Evolutionary conservation across 2,888 invertebrate genomes (phyloP).

Genomic region (Epistrophe eligans): DNA sequence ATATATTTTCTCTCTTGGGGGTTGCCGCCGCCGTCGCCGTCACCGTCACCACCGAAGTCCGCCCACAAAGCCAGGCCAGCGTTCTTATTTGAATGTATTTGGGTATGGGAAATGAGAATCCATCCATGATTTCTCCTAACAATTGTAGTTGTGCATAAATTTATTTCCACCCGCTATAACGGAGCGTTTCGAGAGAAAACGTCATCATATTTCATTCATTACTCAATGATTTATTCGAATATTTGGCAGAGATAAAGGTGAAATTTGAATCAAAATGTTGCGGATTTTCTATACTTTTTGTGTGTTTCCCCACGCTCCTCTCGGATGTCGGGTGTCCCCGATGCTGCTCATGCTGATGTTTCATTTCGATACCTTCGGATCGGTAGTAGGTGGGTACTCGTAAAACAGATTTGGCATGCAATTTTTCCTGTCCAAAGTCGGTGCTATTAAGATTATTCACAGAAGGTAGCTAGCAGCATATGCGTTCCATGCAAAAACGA

Average conservation of each 20-base stretch:
- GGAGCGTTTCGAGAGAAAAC: conserved; percentile 56
- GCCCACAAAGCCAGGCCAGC: background rate
- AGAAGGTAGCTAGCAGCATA: conserved; percentile 49
- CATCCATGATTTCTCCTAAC: conserved; percentile 68
- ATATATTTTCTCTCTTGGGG: conserved; percentile 53
- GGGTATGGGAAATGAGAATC: conserved; percentile 31
- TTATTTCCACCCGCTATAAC: conserved; percentile 54
- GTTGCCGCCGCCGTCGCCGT: conserved; percentile 26
- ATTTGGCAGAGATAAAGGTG: conserved; percentile 76
- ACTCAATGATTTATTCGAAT: conserved; percentile 75
- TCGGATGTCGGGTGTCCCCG: background rate
- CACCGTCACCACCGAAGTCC: background rate
- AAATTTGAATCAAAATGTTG: conserved; percentile 74
- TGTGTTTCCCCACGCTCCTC: background rate
- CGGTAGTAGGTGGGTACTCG: background rate
- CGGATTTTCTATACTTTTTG: conserved; percentile 35
- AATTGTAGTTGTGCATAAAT: conserved; percentile 74
- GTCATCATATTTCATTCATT: conserved; percentile 76
- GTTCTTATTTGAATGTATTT: conserved; percentile 25
- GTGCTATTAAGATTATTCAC: conserved; percentile 45
- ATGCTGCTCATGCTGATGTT: background rate
- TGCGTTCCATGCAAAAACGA: conserved; percentile 63
- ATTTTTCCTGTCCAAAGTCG: conserved; percentile 40
- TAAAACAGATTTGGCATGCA: conserved; percentile 40
- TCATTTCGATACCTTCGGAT: background rate